A percentile compares a stretch with the other conserved stretches of the same genome.
Evolutionary conservation across 2,888 invertebrate species (phyloP).

Genomic region (Romanomermis culicivorax): DNA sequence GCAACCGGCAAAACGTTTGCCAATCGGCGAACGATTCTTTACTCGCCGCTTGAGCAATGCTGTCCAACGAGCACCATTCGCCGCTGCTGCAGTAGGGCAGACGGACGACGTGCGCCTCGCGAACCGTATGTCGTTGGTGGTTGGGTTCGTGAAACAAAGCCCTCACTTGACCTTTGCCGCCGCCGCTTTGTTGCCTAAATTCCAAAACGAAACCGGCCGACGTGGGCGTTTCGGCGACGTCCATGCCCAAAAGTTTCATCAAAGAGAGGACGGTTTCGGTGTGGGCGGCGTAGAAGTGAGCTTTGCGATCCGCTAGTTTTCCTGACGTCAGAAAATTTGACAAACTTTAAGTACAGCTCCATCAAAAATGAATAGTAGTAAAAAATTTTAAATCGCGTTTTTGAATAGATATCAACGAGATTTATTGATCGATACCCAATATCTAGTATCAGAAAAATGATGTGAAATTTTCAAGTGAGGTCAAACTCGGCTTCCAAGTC

Average conservation of each 20-base stretch:
- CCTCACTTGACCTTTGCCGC: background rate
- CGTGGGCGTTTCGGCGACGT: conserved; percentile 4
- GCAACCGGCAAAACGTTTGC: background rate
- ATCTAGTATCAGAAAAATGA: no score
- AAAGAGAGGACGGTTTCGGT: conserved; percentile 8
- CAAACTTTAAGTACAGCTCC: background rate
- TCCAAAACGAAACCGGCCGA: conserved; percentile 7
- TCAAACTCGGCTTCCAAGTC: no score
- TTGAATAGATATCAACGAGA: no score
- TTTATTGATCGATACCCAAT: no score
- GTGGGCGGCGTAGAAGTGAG: conserved; percentile 7
- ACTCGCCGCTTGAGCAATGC: background rate
- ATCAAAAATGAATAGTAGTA: no score
- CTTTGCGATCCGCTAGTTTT: background rate
- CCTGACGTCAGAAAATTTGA: background rate
- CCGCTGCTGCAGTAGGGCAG: background rate
- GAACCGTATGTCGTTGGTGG: background rate
- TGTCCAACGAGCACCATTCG: background rate
- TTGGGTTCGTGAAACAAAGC: background rate
- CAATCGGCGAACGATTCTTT: background rate
- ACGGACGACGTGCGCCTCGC: background rate
- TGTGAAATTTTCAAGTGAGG: no score
- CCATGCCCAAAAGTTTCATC: background rate
- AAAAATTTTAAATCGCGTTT: no score
- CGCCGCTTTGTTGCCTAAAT: background rate